Evolutionary conservation across 2,797 vertebrate genomes (phyloP).

Genomic region (Rallus crepitans): DNA sequence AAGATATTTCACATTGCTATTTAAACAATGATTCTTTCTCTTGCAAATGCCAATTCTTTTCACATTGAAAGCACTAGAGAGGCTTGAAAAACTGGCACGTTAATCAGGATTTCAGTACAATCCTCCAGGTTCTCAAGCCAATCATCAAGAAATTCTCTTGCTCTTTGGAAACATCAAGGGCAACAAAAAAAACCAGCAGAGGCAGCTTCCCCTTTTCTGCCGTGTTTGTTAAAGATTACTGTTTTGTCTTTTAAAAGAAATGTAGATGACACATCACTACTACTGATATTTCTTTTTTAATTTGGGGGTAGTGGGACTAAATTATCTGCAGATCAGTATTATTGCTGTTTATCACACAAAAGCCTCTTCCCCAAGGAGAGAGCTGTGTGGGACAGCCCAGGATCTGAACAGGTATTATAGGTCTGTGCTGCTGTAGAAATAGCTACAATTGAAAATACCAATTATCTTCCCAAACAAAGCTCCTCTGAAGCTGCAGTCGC

Average conservation of each 20-base stretch:
- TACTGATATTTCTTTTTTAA: not conserved
- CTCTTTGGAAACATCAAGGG: not conserved
- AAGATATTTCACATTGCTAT: slow-evolving; percentile 48
- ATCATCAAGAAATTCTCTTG: not conserved
- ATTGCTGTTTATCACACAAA: slow-evolving; percentile 21
- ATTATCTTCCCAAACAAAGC: slow-evolving; percentile 48
- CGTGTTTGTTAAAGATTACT: not conserved
- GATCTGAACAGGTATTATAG: not conserved
- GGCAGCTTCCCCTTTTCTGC: not conserved
- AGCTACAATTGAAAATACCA: slow-evolving; percentile 48
- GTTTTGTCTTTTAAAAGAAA: slow-evolving; percentile 34
- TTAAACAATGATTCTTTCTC: slow-evolving; percentile 65
- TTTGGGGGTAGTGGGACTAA: not conserved
- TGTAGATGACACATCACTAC: not conserved
- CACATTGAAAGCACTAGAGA: slow-evolving; percentile 53
- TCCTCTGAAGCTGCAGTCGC: not conserved
- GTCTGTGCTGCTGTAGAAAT: not conserved
- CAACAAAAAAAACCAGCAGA: not conserved
- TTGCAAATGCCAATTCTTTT: slow-evolving; percentile 39
- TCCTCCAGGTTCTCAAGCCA: slow-evolving; percentile 42
- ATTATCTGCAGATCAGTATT: slow-evolving; percentile 28
- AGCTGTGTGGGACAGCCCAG: not conserved
- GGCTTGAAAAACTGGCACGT: not conserved
- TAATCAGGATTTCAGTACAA: slow-evolving; percentile 49
- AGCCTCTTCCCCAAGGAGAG: not conserved